phyloP scores from a whole-genome alignment of 1,140 invertebrate species.

The Lasioglossum albipes region DNA sequence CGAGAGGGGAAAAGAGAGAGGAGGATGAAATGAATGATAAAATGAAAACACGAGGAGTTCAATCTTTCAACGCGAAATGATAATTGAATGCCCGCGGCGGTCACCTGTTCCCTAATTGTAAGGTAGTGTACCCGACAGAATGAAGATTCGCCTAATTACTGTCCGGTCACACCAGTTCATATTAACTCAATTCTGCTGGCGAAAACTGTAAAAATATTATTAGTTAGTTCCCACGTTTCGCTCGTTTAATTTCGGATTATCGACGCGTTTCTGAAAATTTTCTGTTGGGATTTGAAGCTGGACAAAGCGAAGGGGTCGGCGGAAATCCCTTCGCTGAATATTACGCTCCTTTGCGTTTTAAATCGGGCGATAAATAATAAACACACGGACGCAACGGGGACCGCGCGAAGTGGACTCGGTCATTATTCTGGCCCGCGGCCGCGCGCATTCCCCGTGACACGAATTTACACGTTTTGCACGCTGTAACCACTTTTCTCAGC shows the following conservation, averaged over 20 bases:
- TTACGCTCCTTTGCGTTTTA: conserved; percentile 32
- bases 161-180: too few relatives aligned
- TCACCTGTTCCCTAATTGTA: conserved; percentile 3
- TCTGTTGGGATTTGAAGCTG: neutral
- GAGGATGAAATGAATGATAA: too few relatives aligned
- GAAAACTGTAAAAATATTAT: too few relatives aligned
- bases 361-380: conserved; percentile 49
- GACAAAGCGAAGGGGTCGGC: neutral
- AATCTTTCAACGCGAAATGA: conserved; percentile 13
- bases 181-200: too few relatives aligned
- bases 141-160: conserved; percentile 36
- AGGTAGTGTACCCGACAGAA: neutral
- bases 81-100: conserved; percentile 35
- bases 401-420: conserved; percentile 31
- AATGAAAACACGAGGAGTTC: too few relatives aligned
- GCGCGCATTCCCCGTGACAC: conserved; percentile 40
- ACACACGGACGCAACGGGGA: conserved; percentile 10
- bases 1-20: neutral
- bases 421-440: conserved; percentile 31
- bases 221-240: too few relatives aligned
- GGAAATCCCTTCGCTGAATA: conserved; percentile 8
- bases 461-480: conserved; percentile 49
- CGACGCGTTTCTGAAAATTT: too few relatives aligned
- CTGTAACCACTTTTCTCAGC: conserved; percentile 45
- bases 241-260: too few relatives aligned